phyloP scores from a whole-genome alignment of 2,797 vertebrate genomes.

The Bucorvus abyssinicus region DNA sequence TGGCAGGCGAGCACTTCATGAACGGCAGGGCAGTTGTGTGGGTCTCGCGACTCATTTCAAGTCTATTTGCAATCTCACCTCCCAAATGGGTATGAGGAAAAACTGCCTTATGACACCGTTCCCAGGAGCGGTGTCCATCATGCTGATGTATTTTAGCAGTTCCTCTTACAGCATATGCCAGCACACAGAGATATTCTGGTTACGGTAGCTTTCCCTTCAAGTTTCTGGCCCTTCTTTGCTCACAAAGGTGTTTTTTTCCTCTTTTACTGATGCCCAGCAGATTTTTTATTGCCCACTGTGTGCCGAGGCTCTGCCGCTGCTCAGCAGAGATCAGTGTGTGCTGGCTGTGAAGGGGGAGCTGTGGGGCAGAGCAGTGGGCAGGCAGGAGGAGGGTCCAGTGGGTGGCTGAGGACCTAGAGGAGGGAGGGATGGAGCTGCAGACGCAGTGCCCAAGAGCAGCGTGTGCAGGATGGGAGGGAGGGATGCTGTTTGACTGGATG shows the following conservation, averaged over 20 bases:
- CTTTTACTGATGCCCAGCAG: not conserved
- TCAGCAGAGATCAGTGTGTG: accelerated
- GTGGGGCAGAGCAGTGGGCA: not conserved
- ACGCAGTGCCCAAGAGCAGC: accelerated
- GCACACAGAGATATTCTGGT: not conserved
- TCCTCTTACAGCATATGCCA: not conserved
- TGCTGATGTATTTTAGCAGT: not conserved
- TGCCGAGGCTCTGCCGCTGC: not conserved
- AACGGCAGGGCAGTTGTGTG: not conserved
- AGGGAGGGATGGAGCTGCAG: not conserved
- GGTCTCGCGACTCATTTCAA: not conserved
- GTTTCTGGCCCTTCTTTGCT: not conserved
- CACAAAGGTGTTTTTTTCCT: not conserved
- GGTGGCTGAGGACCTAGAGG: not conserved
- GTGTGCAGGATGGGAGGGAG: not conserved
- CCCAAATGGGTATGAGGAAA: not conserved
- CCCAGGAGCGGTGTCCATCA: not conserved
- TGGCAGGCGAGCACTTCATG: not conserved
- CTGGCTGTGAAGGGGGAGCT: not conserved
- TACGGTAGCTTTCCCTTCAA: not conserved
- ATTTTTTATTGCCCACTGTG: no score
- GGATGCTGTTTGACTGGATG: not conserved
- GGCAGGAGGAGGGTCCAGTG: no score
- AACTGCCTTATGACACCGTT: not conserved
- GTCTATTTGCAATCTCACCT: not conserved